phyloP scores from a whole-genome alignment of 2,113 vertebrate species.

The Leucopsar rothschildi region DNA sequence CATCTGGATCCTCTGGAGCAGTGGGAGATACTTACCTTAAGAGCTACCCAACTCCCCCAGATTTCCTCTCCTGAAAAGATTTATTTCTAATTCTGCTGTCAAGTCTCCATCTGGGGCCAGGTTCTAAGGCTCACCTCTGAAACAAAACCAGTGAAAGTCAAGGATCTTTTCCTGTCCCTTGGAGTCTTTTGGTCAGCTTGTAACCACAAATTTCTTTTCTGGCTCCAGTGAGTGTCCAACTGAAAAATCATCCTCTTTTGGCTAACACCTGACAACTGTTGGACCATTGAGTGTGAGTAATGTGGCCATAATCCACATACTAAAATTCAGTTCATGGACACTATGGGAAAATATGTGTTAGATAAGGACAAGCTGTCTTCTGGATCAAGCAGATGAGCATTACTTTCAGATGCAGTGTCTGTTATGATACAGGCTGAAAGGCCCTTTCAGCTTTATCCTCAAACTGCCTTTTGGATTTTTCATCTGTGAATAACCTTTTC shows the following conservation, averaged over 20 bases:
- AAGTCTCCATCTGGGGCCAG: neutral
- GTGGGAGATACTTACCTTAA: neutral
- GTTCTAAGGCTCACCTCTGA: neutral
- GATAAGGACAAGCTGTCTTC: neutral
- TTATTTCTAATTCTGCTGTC: neutral
- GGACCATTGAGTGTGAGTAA: neutral
- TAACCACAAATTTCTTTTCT: neutral
- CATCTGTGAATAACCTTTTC: neutral
- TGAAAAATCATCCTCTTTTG: neutral
- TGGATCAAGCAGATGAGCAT: neutral
- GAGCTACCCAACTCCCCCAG: accelerated
- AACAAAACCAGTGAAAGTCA: neutral
- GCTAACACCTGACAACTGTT: neutral
- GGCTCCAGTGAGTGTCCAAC: neutral
- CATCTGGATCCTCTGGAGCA: neutral
- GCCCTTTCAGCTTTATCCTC: neutral
- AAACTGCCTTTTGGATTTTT: neutral
- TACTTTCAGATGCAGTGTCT: accelerated
- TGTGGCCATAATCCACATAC: neutral
- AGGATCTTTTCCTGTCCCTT: neutral
- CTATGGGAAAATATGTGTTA: neutral
- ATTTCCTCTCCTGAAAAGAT: neutral
- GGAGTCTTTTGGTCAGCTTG: neutral
- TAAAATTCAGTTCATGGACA: neutral
- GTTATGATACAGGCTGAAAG: neutral